A percentile compares a stretch with the other conserved stretches of the same genome.
These are phyloP conservation scores for Crypturellus undulatus DNA, from an alignment of 2,113 vertebrate genomes.

Conservation along the genomic window DNA sequence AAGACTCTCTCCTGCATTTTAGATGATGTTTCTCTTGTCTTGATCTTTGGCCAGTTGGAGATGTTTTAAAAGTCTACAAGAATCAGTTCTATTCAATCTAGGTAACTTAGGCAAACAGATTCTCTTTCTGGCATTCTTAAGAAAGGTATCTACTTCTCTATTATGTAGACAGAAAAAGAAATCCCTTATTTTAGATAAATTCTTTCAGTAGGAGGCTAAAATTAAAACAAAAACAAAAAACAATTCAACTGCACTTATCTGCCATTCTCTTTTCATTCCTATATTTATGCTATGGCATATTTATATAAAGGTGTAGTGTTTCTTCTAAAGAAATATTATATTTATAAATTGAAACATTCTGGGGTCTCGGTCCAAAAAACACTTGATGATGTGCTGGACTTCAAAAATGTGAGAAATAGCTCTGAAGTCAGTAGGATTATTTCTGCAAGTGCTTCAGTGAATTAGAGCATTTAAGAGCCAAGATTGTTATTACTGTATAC, in stretches of 20 bases:
- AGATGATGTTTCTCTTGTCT: neutral
- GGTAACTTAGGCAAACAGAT: neutral
- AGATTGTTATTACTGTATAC: neutral
- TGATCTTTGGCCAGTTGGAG: neutral
- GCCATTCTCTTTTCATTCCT: neutral
- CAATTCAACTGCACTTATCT: neutral
- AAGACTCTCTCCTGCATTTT: neutral
- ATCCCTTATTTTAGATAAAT: neutral
- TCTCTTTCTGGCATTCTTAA: neutral
- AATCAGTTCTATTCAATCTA: neutral
- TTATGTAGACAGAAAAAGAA: neutral
- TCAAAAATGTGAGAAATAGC: neutral
- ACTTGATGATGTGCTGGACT: neutral
- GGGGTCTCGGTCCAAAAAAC: neutral
- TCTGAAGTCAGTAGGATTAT: neutral
- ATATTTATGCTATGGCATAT: neutral
- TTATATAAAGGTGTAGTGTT: neutral
- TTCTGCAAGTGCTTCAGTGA: neutral
- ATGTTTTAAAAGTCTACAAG: neutral
- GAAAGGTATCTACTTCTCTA: neutral
- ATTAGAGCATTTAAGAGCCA: neutral
- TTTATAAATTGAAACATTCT: neutral
- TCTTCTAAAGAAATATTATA: neutral
- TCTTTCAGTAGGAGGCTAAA: neutral
- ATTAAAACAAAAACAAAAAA: neutral